These are phyloP conservation scores for Rachycentron canadum DNA, from an alignment of 2,797 vertebrate species.

Conservation along the genomic window DNA sequence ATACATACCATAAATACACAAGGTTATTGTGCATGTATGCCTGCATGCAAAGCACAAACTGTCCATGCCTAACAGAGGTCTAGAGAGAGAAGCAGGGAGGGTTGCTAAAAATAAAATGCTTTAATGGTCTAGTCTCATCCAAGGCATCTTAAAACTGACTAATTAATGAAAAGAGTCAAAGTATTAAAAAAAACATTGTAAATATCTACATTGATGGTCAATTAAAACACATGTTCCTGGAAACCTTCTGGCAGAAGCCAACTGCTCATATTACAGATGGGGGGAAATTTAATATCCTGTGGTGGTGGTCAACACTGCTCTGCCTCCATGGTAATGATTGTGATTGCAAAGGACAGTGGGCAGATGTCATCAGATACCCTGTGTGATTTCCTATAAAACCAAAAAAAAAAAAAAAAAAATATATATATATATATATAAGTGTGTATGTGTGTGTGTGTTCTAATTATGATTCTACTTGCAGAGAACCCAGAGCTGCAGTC, in stretches of 20 bases:
- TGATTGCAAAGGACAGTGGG: slow-evolving; percentile 29
- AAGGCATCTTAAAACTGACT: neutral
- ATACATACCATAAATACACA: neutral
- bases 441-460: slow-evolving; percentile 21
- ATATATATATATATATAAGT: neutral
- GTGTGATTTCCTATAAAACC: slow-evolving; percentile 20
- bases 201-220: neutral
- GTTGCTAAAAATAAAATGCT: neutral
- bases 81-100: neutral
- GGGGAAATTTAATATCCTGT: slow-evolving; percentile 54
- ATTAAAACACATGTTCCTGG: slow-evolving; percentile 9
- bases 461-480: slow-evolving; percentile 66
- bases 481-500: slow-evolving; percentile 42
- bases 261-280: slow-evolving; percentile 37
- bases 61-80: neutral
- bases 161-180: neutral
- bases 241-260: slow-evolving; percentile 29
- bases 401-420: slow-evolving; percentile 26
- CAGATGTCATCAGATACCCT: slow-evolving; percentile 14
- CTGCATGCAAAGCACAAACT: neutral
- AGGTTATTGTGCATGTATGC: neutral
- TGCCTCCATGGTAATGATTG: slow-evolving; percentile 36
- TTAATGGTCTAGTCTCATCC: slow-evolving; percentile 7
- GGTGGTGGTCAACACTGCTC: slow-evolving; percentile 40
- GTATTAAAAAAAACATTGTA: neutral